Base-by-base conservation (phyloP, 2,113 vertebrate genomes). In the Leiothrix lutea region DNA sequence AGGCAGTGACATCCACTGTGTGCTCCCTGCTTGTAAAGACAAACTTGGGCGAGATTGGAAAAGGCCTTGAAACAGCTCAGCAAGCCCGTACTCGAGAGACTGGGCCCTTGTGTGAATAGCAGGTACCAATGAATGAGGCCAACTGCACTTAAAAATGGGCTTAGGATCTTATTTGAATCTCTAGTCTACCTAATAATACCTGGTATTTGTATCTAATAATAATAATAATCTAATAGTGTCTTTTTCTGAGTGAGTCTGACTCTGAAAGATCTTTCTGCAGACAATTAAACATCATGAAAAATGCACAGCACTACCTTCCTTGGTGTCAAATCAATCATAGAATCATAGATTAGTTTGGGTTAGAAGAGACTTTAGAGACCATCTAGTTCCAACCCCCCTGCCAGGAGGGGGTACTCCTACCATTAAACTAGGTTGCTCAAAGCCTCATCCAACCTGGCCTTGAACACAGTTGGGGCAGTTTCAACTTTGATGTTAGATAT, bases 1-100 rank as follows among this genome's bases (percentile, higher is more conserved):
- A 8, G 6, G 42, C 9, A 7, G 51, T 1, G 58, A 48, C 1
- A 0, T 2, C 14, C 3, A 1, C 42, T 8, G 20, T 6, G 20
- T 1, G 5, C 8, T 36, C 5, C 22, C 40, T 44, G 36, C 38
- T 61, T 31, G 21, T 5, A 51, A 67, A 71, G 20, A 42, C 40
- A 64, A 28, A 57, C 7, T 8, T 9, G 31, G 35, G 35, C 0
- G 1, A 9, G 16, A 19, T 8, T 79, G 66, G 66, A n/a, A 64
- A 82, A 54, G 42, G 36, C 17, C 19, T n/a, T n/a, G 78, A 57
- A 62, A 29, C 26, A 60, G 47, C 45, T 42, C 62, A 73, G 70
- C 25, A 50, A 35, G 72, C 11, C 15, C 1, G 1, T 17, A 9
- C 33, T 10, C 38, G 29, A 57, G 44, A 42, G 28, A 31, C 31